Evolutionary conservation across 2,113 vertebrate species (phyloP).

Genomic region (Prinia subflava): DNA sequence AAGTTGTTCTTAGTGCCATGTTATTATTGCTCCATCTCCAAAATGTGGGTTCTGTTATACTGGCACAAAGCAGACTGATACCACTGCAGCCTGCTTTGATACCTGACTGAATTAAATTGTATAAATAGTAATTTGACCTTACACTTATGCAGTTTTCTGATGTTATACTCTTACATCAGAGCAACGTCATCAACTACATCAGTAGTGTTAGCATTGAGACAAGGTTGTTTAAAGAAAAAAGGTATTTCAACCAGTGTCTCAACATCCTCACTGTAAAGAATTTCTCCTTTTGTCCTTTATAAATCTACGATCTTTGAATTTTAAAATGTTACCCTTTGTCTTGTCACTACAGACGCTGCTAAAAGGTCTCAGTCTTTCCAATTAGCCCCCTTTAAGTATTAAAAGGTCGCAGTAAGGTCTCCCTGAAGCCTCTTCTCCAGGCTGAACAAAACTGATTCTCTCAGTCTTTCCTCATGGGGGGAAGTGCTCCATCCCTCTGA

Average conservation of each 20-base stretch:
- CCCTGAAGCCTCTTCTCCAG: neutral
- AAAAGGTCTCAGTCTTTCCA: neutral
- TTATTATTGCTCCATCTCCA: neutral
- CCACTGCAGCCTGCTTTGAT: neutral
- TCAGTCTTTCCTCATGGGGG: neutral
- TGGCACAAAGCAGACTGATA: neutral
- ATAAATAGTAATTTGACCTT: neutral
- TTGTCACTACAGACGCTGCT: fast-evolving
- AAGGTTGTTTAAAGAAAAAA: neutral
- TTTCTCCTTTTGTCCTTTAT: neutral
- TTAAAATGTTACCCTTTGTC: neutral
- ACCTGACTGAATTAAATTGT: neutral
- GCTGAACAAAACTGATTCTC: neutral
- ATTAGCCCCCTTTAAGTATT: neutral
- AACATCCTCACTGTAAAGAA: neutral
- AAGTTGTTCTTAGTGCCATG: neutral
- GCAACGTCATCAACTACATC: neutral
- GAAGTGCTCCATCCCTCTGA: neutral
- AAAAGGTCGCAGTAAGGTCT: neutral
- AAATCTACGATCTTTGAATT: neutral
- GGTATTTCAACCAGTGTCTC: neutral
- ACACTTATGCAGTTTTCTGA: neutral
- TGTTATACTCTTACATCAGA: neutral
- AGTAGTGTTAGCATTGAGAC: neutral
- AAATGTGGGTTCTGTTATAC: neutral